A percentile compares a stretch with the other conserved stretches of the same genome.
phyloP scores from a whole-genome alignment of 2,113 vertebrate species.

The Phocoena sinus region DNA sequence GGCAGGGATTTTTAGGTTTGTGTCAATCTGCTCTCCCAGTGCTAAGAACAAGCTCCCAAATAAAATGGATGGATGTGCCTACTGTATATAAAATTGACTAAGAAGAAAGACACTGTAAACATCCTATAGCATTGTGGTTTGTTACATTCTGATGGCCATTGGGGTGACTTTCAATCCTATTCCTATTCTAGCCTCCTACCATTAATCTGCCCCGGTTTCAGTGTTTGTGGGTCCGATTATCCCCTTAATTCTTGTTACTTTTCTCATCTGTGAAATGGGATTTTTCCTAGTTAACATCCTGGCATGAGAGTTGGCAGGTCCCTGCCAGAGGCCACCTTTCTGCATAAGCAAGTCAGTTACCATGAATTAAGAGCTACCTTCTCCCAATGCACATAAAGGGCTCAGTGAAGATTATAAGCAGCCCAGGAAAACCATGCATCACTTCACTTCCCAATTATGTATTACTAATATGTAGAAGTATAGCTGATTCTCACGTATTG shows the following conservation, averaged over 20 bases:
- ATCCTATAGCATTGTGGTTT: not conserved
- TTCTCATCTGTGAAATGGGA: constrained; percentile 18
- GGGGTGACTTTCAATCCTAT: not conserved
- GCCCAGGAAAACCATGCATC: not conserved
- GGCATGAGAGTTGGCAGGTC: not conserved
- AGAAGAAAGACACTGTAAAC: not conserved
- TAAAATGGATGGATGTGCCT: not conserved
- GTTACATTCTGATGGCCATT: not conserved
- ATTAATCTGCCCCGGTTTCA: not conserved
- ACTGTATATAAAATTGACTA: not conserved
- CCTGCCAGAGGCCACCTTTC: not conserved
- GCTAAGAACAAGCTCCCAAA: not conserved
- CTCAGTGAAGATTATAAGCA: not conserved
- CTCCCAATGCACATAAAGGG: not conserved
- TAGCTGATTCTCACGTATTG: not conserved
- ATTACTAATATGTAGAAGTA: not conserved
- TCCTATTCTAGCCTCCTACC: not conserved
- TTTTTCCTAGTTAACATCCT: not conserved
- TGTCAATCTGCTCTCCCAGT: not conserved
- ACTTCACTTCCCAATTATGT: not conserved
- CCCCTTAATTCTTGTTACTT: not conserved
- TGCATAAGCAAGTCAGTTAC: not conserved
- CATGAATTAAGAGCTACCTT: not conserved
- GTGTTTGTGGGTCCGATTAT: not conserved
- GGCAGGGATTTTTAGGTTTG: not conserved